Evolutionary conservation across 2,797 vertebrate species (phyloP), one percentile per base, ranked within the genome.

Genomic region (Sebastolobus altivelis): DNA sequence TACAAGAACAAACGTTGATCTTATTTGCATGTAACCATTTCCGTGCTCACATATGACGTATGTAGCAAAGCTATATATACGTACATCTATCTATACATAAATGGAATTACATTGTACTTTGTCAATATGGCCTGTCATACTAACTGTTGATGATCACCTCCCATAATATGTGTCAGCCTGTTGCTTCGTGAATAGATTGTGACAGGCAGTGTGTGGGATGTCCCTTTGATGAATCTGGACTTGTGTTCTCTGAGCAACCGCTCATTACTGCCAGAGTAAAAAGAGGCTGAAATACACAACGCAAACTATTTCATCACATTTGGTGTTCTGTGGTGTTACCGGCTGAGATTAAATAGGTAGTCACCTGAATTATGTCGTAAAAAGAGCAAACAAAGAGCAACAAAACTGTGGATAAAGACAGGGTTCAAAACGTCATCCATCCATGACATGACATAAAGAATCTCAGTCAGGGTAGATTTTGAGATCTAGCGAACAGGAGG

Each of bases 191-290:
- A 95, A 93, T 93, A 94, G 90, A 85, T 55, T 76, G 65, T 93
- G 90, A 93, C 91, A 93, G 84, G 86, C 88, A 94, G 8, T 87
- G 89, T 89, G 92, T 93, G 82, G 92, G 94, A 92, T 87, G 91
- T 86, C 83, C 82, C 82, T 93, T 91, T 93, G 82, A 93, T 91
- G 82, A 89, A 88, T 85, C 69, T 90, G 82, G 82, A 89, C 82
- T 84, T 73, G 76, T 80, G 68, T 91, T 92, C 72, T 86, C 72
- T 77, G 72, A 81, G 77, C 76, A 93, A 87, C 87, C 16, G 69
- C 85, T 90, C 80, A 88, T 87, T 85, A 79, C 52, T 83, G 85
- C 33, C 75, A 66, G 75, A 65, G 52, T 89, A 70, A 88, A 70
- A 89, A 66, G 83, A 89, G 56, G 60, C 75, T 83, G 63, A 66